phyloP scores from a whole-genome alignment of 2,113 vertebrate genomes.

The Colistium nudipinnis region DNA sequence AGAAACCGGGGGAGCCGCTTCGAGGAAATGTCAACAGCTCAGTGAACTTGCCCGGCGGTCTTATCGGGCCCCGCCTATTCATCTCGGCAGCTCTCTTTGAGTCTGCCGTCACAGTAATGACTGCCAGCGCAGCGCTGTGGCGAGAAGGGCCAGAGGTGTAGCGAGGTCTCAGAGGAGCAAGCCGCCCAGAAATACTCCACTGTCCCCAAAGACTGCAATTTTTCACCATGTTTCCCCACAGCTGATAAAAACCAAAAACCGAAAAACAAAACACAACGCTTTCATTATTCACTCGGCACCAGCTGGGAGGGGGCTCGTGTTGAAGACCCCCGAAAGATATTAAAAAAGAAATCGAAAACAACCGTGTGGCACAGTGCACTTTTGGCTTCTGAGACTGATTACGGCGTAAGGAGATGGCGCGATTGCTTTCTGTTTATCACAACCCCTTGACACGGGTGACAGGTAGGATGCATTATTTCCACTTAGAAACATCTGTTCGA shows the following conservation, averaged over 20 bases:
- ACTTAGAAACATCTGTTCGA: conserved; percentile 33
- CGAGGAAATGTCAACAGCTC: conserved; percentile 80
- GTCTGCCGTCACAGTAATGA: conserved; percentile 48
- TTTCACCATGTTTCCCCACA: conserved; percentile 43
- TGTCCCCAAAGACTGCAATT: conserved; percentile 38
- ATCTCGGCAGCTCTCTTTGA: conserved; percentile 46
- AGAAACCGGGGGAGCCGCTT: conserved; percentile 71
- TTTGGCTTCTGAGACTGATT: conserved; percentile 18
- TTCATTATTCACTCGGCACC: conserved; percentile 30
- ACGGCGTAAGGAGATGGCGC: not conserved
- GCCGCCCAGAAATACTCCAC: conserved; percentile 31
- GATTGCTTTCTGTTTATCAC: conserved; percentile 8
- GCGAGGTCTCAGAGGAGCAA: conserved; percentile 44
- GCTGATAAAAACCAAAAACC: conserved; percentile 28
- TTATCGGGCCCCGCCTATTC: conserved; percentile 70
- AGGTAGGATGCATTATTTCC: conserved; percentile 29
- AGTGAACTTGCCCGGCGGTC: conserved; percentile 66
- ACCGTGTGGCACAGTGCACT: not conserved
- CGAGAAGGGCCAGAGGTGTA: conserved; percentile 53
- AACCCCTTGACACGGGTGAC: conserved; percentile 22
- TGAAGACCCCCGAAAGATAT: conserved; percentile 19
- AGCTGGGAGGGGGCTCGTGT: conserved; percentile 20
- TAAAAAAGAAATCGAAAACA: conserved; percentile 37
- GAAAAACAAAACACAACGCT: conserved; percentile 18
- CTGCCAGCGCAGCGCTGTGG: conserved; percentile 51